Conservation (phyloP, 2,797 vertebrate genomes). For the Aldrovandia affinis region DNA sequence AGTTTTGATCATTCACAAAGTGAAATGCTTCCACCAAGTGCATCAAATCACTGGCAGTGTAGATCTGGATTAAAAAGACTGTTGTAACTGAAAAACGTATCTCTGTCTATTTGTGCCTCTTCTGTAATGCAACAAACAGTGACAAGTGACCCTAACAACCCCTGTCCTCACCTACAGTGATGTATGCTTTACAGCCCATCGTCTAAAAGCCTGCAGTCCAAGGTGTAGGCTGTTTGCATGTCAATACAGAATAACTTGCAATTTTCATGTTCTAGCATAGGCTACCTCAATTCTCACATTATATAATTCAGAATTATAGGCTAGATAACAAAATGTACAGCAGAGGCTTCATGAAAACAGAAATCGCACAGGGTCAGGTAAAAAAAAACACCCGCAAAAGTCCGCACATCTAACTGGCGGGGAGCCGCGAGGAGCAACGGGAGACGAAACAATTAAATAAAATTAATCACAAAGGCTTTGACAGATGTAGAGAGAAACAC, state of each 20-base stretch:
- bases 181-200: not conserved
- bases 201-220: not conserved
- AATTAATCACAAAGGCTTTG: conserved; percentile 23
- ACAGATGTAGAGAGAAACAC: conserved; percentile 23
- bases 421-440: not conserved
- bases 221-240: not conserved
- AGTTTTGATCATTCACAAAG: too few relatives aligned
- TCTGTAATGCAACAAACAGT: too few relatives aligned
- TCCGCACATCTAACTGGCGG: not conserved
- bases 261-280: not conserved
- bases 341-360: not conserved
- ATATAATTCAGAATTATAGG: not conserved
- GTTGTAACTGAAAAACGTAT: too few relatives aligned
- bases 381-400: not conserved
- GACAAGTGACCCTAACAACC: too few relatives aligned
- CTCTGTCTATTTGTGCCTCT: too few relatives aligned
- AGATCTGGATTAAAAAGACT: too few relatives aligned
- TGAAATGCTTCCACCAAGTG: too few relatives aligned
- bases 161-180: too few relatives aligned
- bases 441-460: conserved; percentile 1
- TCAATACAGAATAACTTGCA: conserved; percentile 2
- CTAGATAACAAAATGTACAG: not conserved
- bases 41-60: too few relatives aligned
- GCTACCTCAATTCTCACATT: not conserved
- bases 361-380: not conserved